These are phyloP conservation scores for Vimba vimba DNA, from an alignment of 2,113 vertebrate species.

Conservation along the genomic window DNA sequence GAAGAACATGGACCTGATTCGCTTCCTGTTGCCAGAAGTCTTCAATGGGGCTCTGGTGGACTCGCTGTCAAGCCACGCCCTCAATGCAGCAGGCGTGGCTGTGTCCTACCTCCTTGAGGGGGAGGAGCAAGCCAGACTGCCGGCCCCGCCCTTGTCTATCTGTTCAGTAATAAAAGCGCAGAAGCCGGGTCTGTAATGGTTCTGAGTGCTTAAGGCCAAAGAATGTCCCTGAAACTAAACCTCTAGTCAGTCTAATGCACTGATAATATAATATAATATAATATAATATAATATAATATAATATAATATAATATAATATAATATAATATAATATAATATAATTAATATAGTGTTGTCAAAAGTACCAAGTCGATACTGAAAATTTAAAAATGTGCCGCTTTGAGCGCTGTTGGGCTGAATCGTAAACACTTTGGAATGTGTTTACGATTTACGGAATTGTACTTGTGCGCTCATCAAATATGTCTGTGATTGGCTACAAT, in stretches of 20 bases:
- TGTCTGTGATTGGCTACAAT: too few relatives aligned
- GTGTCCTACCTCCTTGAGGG: constrained; percentile 75
- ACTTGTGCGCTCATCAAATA: too few relatives aligned
- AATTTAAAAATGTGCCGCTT: too few relatives aligned
- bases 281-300: background rate
- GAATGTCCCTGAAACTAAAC: constrained; percentile 63
- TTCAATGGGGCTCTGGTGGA: constrained; percentile 79
- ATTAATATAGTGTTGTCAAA: too few relatives aligned
- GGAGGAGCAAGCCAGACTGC: constrained; percentile 69
- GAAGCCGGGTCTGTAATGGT: constrained; percentile 80
- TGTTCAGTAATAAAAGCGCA: constrained; percentile 84
- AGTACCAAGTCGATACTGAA: too few relatives aligned
- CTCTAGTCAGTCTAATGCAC: constrained; percentile 50
- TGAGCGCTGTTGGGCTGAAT: too few relatives aligned
- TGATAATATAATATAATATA: background rate
- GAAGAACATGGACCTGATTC: constrained; percentile 79
- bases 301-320: too few relatives aligned
- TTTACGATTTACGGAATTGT: too few relatives aligned
- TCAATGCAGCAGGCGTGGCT: constrained; percentile 78
- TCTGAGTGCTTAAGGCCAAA: constrained; percentile 57
- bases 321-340: too few relatives aligned
- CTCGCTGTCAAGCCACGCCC: constrained; percentile 77
- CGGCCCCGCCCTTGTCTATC: constrained; percentile 71
- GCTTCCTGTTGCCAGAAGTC: constrained; percentile 77
- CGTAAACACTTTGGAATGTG: too few relatives aligned